Evolutionary conservation across 2,797 vertebrate genomes (phyloP), one percentile per base, ranked within the genome.

Genomic region (Danio albolineatus): DNA sequence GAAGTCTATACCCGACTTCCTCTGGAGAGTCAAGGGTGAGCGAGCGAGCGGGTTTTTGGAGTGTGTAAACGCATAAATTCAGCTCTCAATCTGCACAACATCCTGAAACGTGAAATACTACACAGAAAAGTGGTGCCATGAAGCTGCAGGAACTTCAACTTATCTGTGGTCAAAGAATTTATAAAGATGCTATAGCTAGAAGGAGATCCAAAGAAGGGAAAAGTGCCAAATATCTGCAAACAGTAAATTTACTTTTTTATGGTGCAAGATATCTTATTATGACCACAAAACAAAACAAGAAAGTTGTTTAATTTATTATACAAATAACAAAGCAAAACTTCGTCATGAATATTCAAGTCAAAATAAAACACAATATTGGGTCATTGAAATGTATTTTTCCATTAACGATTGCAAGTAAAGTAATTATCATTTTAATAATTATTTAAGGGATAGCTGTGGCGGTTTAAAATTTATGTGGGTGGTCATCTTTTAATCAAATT

Each of bases 61-160:
- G 82, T 87, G 83, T 86, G 83, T 82, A 76, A 81, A 54, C 78
- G 82, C 82, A 84, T 86, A 87, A 79, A 84, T 86, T 84, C 73
- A 69, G 49, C 38, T 70, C 61, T 85, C 72, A 28, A 86, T 75
- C 76, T 71, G 57, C 62, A 61, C 41, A 78, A 64, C 46, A 59
- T 80, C 73, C 69, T 72, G 65, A 56, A 82, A 19, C 67, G 62
- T 21, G 61, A 67, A 80, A 70, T 70, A 41, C 49, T 59, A 59
- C 60, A 48, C 6, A 70, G n/a, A 49, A 69, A 67, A 77, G 28
- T 17, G 28, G 46, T 19, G 5, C 7, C 43, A 16, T 5, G 13
- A 51, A 49, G 46, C 17, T 43, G 44, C 36, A 71, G 10, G 49
- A 71, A 71, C 49, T 8, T 19, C 17, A 38, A 41, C 36, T 13